Base-by-base conservation (phyloP, 1,140 invertebrate genomes). In the Phocides pigmalion region DNA sequence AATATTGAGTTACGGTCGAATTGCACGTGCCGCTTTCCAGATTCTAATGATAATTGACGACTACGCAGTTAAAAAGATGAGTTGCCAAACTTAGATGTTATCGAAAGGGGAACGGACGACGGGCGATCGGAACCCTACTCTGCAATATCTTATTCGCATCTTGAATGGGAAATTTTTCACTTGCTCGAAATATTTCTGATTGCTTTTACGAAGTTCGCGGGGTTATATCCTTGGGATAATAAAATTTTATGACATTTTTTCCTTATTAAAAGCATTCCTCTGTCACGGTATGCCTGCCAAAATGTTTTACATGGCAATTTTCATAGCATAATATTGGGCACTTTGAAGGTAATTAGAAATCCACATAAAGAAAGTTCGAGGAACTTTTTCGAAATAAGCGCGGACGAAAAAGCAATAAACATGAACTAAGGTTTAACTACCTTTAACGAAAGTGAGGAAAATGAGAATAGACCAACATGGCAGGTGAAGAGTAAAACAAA, bases 31-130 rank as follows among this genome's bases (percentile, higher is more conserved):
- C 63, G 69, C 62, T 53, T 64, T 46, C 54, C 51, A 74, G 69
- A 83, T 78, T 81, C 68, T 82, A 84, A 85, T 85, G 84, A 82
- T 82, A 87, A 85, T 83, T 84, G 79, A 82, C 73, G 80, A 49
- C 54, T 44, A 9, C 56, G 71, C 71, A 75, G 72, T 82, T 79
- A 79, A 83, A 79, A 77, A 82, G 73, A 81, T 72, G 73, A 68
- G 65, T 81, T 70, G 73, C 76, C 73, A 74, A 82, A 86, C 62
- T 82, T 81, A 76, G 74, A 74, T 76, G 17, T 51, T 76, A 81
- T 80, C 70, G 69, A 53, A 50, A 46, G 37, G 44, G 46, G 44
- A 42, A 63, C 39, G 49, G 28, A 1, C 28, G 28, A 35, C n/a
- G 11, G 5, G 44, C 67, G 67, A 62, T 67, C 41, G 63, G 50